Evolutionary conservation across 2,888 invertebrate genomes (phyloP).

Genomic region (Scaptodrosophila latifasciaeformis): DNA sequence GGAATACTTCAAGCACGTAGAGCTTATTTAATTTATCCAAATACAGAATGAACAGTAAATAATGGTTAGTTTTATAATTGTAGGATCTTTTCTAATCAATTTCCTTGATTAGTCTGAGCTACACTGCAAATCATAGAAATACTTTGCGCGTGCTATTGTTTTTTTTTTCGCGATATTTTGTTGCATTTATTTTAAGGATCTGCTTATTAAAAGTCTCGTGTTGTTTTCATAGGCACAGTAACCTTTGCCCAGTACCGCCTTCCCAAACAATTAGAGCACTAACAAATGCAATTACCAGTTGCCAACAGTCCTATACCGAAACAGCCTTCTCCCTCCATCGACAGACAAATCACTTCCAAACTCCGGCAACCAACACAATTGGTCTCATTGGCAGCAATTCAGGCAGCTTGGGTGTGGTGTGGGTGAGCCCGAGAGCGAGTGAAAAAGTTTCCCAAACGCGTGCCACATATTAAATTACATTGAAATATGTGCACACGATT

Average conservation of each 20-base stretch:
- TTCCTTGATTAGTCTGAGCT: too few species aligned
- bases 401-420: conserved; percentile 28
- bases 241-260: conserved; percentile 42
- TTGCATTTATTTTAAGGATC: too few species aligned
- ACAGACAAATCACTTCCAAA: neutral
- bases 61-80: too few species aligned
- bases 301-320: conserved; percentile 17
- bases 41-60: too few species aligned
- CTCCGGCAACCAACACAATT: conserved; percentile 47
- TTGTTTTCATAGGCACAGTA: conserved; percentile 56
- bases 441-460: conserved; percentile 60
- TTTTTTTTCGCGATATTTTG: too few species aligned
- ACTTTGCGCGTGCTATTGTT: too few species aligned
- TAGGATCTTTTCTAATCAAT: too few species aligned
- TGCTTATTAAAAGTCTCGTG: conserved; percentile 62
- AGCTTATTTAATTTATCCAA: too few species aligned
- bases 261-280: conserved; percentile 61
- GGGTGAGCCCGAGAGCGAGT: conserved; percentile 20
- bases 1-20: too few species aligned
- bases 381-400: conserved; percentile 65
- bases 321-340: conserved; percentile 11
- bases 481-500: conserved; percentile 59
- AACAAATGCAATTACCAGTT: conserved; percentile 62
- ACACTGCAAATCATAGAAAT: too few species aligned
- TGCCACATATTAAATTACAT: conserved; percentile 73